phyloP scores from a whole-genome alignment of 2,888 invertebrate genomes.

The Calliphora vomitoria region DNA sequence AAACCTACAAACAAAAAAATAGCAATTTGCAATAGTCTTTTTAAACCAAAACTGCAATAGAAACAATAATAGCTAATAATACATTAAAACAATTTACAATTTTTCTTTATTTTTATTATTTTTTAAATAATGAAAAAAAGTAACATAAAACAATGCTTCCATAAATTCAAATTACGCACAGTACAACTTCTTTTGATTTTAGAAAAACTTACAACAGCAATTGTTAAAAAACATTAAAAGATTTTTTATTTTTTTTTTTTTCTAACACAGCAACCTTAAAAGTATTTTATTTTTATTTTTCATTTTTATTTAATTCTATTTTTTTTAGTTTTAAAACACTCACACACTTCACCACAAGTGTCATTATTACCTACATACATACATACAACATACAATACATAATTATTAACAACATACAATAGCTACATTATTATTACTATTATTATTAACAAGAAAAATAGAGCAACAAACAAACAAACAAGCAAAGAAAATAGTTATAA shows the following conservation, averaged over 20 bases:
- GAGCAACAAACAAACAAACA: conserved; percentile 65
- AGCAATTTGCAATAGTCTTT: conserved; percentile 64
- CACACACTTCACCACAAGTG: conserved; percentile 75
- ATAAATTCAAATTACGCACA: conserved; percentile 29
- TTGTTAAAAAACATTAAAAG: conserved; percentile 18
- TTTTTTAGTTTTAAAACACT: conserved; percentile 17
- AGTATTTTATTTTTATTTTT: conserved; percentile 57
- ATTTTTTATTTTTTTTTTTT: conserved; percentile 17
- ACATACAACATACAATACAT: conserved; percentile 50
- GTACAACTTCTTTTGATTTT: not conserved
- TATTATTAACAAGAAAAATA: conserved; percentile 49
- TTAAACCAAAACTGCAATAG: conserved; percentile 43
- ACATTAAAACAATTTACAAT: not conserved
- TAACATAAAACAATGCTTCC: conserved; percentile 47
- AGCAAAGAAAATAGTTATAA: conserved; percentile 53
- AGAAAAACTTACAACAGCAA: not conserved
- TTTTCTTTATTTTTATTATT: conserved; percentile 13
- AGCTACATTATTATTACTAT: conserved; percentile 44
- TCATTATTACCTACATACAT: conserved; percentile 73
- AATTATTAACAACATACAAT: conserved; percentile 58
- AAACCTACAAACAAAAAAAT: conserved; percentile 44
- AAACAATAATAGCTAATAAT: conserved; percentile 57
- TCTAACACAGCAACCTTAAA: conserved; percentile 28
- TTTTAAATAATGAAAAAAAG: not conserved
- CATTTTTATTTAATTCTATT: conserved; percentile 38